Evolutionary conservation across 2,113 vertebrate genomes (phyloP).

Genomic region (Chlorocebus sabaeus): DNA sequence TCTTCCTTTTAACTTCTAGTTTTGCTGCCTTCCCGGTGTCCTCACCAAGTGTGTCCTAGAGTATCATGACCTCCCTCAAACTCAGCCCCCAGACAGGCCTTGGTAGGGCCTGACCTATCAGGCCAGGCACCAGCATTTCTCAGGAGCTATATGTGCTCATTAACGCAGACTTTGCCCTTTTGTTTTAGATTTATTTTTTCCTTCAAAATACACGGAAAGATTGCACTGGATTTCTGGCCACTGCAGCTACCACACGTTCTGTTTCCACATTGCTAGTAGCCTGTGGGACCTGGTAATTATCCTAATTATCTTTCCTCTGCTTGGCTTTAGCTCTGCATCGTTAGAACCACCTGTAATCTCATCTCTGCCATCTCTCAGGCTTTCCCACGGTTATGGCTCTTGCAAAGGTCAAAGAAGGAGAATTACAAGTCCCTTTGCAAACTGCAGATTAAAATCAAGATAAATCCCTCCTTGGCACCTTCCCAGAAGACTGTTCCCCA

Average conservation of each 20-base stretch:
- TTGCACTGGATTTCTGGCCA: neutral
- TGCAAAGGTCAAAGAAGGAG: neutral
- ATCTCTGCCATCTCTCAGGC: neutral
- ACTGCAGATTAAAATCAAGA: neutral
- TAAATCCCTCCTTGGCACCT: neutral
- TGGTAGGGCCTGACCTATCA: too few relatives aligned
- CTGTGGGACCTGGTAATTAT: neutral
- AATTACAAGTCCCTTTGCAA: neutral
- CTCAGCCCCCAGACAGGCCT: neutral
- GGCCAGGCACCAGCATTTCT: neutral
- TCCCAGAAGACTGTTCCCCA: neutral
- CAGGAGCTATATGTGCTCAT: neutral
- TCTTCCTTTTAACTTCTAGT: neutral
- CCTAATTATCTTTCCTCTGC: fast-evolving
- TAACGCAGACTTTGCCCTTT: neutral
- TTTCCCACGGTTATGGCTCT: neutral
- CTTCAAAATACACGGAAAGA: neutral
- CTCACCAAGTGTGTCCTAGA: neutral
- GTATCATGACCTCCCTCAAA: neutral
- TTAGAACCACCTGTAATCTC: neutral
- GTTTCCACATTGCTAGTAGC: neutral
- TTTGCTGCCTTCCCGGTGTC: neutral
- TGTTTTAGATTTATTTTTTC: neutral
- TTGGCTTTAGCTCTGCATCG: neutral
- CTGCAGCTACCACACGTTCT: neutral